These are phyloP conservation scores for Siniperca knerii DNA, from an alignment of 2,113 vertebrate species.

Conservation along the genomic window DNA sequence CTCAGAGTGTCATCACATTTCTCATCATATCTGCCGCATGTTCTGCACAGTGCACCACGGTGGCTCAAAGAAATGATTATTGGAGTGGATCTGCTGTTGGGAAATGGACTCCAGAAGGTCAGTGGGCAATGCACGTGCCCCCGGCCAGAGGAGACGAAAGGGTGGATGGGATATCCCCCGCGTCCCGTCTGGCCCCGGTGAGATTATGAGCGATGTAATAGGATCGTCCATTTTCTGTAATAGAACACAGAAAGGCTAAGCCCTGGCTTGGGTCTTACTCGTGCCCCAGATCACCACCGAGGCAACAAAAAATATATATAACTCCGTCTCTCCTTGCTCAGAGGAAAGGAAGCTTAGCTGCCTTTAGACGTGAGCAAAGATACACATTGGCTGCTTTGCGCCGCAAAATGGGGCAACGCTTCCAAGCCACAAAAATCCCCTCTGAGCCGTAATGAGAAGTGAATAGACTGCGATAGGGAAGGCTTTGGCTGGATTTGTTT, in stretches of 20 bases:
- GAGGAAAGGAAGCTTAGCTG: conserved; percentile 53
- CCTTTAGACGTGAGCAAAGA: conserved; percentile 53
- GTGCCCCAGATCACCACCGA: conserved; percentile 52
- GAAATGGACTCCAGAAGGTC: conserved; percentile 70
- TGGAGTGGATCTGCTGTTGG: conserved; percentile 41
- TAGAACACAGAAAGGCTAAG: conserved; percentile 76
- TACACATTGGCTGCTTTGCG: conserved; percentile 33
- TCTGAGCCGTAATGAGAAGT: conserved; percentile 63
- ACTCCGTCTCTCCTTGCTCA: conserved; percentile 34
- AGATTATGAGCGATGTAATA: conserved; percentile 77
- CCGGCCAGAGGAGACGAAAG: conserved; percentile 30
- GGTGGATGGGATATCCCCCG: conserved; percentile 47
- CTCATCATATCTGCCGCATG: conserved; percentile 1
- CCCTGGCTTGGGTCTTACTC: conserved; percentile 55
- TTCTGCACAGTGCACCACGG: conserved; percentile 8
- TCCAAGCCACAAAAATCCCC: conserved; percentile 48
- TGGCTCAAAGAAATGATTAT: conserved; percentile 41
- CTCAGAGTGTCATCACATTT: neutral
- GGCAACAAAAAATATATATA: conserved; percentile 45
- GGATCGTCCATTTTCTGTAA: conserved; percentile 79
- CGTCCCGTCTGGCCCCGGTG: conserved; percentile 54
- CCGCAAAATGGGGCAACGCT: conserved; percentile 38
- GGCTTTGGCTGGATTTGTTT: conserved; percentile 58
- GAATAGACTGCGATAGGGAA: conserved; percentile 30
- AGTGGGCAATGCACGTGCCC: conserved; percentile 38